These are phyloP conservation scores for Sarcophaga variegata DNA, from an alignment of 2,888 invertebrate species.

Conservation along the genomic window DNA sequence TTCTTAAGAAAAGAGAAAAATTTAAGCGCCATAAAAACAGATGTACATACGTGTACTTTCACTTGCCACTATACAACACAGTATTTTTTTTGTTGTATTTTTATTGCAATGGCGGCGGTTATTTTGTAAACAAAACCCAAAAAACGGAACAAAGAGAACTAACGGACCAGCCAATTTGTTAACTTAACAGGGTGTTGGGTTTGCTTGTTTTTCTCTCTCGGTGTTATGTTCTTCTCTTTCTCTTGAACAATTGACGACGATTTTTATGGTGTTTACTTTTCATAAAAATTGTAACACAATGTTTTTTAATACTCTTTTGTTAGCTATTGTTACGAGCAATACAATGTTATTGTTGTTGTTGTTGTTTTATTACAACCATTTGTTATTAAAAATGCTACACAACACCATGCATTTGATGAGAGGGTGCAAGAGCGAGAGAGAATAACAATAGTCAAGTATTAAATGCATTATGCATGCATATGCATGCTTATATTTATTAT, in stretches of 20 bases:
- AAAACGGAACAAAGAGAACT: not conserved
- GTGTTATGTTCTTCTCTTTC: not conserved
- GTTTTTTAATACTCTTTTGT: constrained; percentile 26
- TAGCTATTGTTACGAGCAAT: not conserved
- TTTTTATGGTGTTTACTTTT: constrained; percentile 53
- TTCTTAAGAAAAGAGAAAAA: too few species aligned
- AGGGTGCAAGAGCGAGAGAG: too few species aligned
- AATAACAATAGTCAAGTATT: not conserved
- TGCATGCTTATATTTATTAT: not conserved
- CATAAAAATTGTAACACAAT: constrained; percentile 50
- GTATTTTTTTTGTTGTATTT: too few species aligned
- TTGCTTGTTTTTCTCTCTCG: not conserved
- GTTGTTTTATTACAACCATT: not conserved
- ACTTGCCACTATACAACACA: too few species aligned
- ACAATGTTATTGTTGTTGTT: not conserved
- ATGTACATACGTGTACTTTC: too few species aligned
- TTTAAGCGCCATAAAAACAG: too few species aligned
- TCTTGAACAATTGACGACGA: constrained; percentile 1
- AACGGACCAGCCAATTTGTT: not conserved
- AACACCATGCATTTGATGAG: not conserved
- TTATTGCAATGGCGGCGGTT: not conserved
- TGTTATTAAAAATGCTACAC: not conserved
- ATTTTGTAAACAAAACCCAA: not conserved
- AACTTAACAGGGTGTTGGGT: not conserved
- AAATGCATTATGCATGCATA: constrained; percentile 1